phyloP scores from a whole-genome alignment of 2,797 vertebrate genomes.

The Lithobates pipiens region DNA sequence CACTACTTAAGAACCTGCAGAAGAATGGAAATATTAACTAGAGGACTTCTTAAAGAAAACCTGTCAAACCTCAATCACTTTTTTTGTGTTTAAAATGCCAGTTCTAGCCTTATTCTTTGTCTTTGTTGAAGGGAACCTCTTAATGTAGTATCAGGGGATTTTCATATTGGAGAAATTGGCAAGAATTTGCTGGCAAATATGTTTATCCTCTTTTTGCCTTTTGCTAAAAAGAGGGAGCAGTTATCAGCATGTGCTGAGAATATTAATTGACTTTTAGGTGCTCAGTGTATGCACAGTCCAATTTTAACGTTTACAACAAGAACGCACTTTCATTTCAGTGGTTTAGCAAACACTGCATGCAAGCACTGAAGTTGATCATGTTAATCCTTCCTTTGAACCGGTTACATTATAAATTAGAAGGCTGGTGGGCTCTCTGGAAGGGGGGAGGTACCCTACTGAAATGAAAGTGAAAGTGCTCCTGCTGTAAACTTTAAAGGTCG shows the following conservation, averaged over 20 bases:
- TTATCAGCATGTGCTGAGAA: background rate
- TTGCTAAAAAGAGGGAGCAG: background rate
- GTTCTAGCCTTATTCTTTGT: background rate
- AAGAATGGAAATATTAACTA: conserved; percentile 14
- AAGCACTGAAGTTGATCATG: too few species aligned
- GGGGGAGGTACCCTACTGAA: too few species aligned
- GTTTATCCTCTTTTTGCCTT: background rate
- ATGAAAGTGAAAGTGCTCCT: too few species aligned
- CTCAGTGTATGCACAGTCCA: background rate
- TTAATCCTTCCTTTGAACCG: too few species aligned
- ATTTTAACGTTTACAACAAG: too few species aligned
- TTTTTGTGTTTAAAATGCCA: background rate
- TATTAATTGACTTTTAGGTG: background rate
- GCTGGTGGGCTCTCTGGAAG: too few species aligned
- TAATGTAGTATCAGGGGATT: background rate
- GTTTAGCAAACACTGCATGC: too few species aligned
- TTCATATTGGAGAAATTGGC: background rate
- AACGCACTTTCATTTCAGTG: too few species aligned
- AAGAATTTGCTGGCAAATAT: background rate
- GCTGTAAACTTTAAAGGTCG: too few species aligned
- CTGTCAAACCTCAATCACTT: conserved; percentile 7
- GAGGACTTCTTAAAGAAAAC: background rate
- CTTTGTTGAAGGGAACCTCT: background rate
- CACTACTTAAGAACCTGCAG: background rate
- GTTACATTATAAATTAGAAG: too few species aligned